Evolutionary conservation across 2,113 vertebrate species (phyloP), one percentile per base, ranked within the genome.

Genomic region (Heteronetta atricapilla): DNA sequence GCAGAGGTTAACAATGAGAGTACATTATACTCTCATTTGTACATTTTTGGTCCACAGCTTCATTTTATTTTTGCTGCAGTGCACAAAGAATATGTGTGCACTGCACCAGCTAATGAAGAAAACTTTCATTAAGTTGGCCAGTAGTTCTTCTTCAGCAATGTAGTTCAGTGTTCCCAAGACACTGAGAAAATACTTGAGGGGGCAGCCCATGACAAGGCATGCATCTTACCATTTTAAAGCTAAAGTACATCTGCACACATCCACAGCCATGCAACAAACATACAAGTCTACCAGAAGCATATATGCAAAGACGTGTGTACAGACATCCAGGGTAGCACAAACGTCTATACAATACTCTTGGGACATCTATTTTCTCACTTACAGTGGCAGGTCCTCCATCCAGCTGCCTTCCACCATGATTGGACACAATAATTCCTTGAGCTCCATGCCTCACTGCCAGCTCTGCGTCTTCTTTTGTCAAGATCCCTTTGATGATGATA

Each of bases 381-480:
- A 99, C 99, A 56, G 99, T 98, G 46, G 99, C 98, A 4, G 98
- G 98, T 46, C 97, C 98, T n/a, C 98, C 99, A 38, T 99, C 99
- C 86, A 99, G 97, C 93, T 99, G 99, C 53, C 99, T 98, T 16
- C 99, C 99, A 2, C 99, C 99, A 0, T 99, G 99, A 91, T 99
- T 99, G 84, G 99, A 99, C 85, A 99, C 99, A 6, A 99, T 98
- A 97, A 99, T 98, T 81, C 98, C 99, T 36, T 98, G 98, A 40
- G 99, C 98, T 2, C 98, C 98, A 3, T 99, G 98, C 69, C 98
- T 98, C 96, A 99, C 97, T 1, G 99, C 99, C 96, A 99, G 96
- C 95, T 99, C 99, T 6, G 99, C 99, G 25, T 99, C 99, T 97
- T 99, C 99, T 96, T 98, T 99, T 1, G 99, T 99, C 96, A 99